These are phyloP conservation scores for Lagodon rhomboides DNA, from an alignment of 2,797 vertebrate genomes.

Conservation along the genomic window DNA sequence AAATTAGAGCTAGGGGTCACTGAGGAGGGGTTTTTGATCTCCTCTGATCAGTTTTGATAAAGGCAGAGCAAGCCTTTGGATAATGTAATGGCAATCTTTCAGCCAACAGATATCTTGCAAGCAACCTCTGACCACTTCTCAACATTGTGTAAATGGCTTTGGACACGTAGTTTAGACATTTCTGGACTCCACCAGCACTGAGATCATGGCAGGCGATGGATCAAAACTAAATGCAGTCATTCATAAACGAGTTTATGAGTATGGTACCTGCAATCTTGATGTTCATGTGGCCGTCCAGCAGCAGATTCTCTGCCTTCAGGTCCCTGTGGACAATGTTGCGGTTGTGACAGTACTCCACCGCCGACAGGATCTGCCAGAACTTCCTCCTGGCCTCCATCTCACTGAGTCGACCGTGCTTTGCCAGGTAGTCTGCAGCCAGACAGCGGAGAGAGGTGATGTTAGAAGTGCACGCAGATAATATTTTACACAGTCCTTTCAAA, in stretches of 20 bases:
- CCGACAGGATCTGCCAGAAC: constrained; percentile 99
- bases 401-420: constrained; percentile 94
- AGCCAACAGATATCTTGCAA: constrained; percentile 36
- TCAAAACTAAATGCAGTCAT: constrained; percentile 47
- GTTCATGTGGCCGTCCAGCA: constrained; percentile 98
- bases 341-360: constrained; percentile 96
- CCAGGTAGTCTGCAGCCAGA: constrained; percentile 92
- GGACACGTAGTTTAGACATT: constrained; percentile 62
- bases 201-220: constrained; percentile 47
- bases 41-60: constrained; percentile 35
- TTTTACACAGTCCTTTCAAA: constrained; percentile 36
- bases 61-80: constrained; percentile 37
- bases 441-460: constrained; percentile 33
- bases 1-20: constrained; percentile 17
- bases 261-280: constrained; percentile 98
- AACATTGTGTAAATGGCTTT: constrained; percentile 59
- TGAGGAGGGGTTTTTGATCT: background rate
- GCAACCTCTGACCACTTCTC: constrained; percentile 53
- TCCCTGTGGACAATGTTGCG: constrained; percentile 96
- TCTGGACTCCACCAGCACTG: constrained; percentile 44
- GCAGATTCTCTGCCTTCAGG: constrained; percentile 97
- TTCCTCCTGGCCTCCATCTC: constrained; percentile 96
- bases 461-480: constrained; percentile 29
- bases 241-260: constrained; percentile 1
- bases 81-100: constrained; percentile 34